A percentile compares a stretch with the other conserved stretches of the same genome.
Conservation (phyloP, 2,113 vertebrate species). For the Bujurquina vittata region DNA sequence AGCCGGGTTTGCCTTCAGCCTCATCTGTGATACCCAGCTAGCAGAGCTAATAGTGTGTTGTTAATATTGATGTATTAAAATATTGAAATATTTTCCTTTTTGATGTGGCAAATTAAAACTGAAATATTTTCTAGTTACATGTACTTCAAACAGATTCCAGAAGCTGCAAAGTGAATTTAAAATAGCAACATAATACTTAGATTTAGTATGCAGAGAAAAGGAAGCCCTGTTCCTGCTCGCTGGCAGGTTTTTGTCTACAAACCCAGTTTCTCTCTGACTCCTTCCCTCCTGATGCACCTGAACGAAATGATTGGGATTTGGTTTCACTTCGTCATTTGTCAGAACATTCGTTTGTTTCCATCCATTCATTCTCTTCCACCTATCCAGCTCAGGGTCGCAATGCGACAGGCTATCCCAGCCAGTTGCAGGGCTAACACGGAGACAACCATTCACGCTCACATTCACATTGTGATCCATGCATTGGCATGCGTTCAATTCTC, state of each 20-base stretch:
- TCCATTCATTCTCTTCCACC: not conserved
- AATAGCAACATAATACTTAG: not conserved
- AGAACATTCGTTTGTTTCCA: not conserved
- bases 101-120: not conserved
- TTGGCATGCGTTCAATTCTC: fast-evolving
- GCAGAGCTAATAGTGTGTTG: not conserved
- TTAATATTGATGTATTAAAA: not conserved
- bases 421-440: not conserved
- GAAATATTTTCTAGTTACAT: not conserved
- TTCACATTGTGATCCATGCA: not conserved
- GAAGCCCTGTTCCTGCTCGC: not conserved
- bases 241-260: not conserved
- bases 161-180: not conserved
- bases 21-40: not conserved
- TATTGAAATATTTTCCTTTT: not conserved
- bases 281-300: not conserved
- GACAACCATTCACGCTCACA: not conserved
- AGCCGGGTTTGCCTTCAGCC: not conserved
- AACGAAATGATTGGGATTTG: not conserved
- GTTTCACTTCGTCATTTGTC: not conserved
- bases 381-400: not conserved
- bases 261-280: too few relatives aligned
- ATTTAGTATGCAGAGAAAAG: too few relatives aligned
- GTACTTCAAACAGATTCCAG: not conserved
- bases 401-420: not conserved